Percentiles rank a stretch among this genome's conserved stretches.
These are phyloP conservation scores for Agonum fuliginosum DNA, from an alignment of 2,888 invertebrate genomes.

Conservation along the genomic window DNA sequence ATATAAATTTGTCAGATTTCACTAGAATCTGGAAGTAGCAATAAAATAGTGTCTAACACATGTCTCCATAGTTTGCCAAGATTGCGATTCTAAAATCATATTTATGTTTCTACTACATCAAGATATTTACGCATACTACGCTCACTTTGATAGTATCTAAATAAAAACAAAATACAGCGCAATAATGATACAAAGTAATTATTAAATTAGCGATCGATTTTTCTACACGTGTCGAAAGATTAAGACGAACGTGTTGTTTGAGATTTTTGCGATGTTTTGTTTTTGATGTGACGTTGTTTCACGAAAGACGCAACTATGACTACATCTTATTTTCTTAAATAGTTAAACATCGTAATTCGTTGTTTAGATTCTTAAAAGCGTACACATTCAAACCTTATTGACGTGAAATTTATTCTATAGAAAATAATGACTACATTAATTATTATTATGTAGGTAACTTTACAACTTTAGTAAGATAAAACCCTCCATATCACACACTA, in stretches of 20 bases:
- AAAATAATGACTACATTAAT: too few species aligned
- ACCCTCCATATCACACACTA: background rate
- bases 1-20: constrained; percentile 10
- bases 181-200: background rate
- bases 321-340: background rate
- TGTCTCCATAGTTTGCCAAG: constrained; percentile 46
- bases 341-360: background rate
- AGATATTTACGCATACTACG: constrained; percentile 11
- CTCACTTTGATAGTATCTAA: constrained; percentile 10
- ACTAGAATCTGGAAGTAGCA: constrained; percentile 21
- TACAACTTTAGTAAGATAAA: too few species aligned
- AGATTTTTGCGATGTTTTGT: constrained; percentile 8
- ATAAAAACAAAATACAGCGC: constrained; percentile 15
- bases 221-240: constrained; percentile 5
- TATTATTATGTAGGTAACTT: too few species aligned
- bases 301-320: background rate
- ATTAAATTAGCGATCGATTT: background rate
- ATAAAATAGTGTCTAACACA: constrained; percentile 34
- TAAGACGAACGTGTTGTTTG: constrained; percentile 18
- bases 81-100: constrained; percentile 28
- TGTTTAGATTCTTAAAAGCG: constrained; percentile 8
- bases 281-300: background rate
- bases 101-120: constrained; percentile 1
- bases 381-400: background rate
- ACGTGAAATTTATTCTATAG: constrained; percentile 6